phyloP scores from a whole-genome alignment of 92 coral and sea anemone genomes.

The Siderastrea siderea region DNA sequence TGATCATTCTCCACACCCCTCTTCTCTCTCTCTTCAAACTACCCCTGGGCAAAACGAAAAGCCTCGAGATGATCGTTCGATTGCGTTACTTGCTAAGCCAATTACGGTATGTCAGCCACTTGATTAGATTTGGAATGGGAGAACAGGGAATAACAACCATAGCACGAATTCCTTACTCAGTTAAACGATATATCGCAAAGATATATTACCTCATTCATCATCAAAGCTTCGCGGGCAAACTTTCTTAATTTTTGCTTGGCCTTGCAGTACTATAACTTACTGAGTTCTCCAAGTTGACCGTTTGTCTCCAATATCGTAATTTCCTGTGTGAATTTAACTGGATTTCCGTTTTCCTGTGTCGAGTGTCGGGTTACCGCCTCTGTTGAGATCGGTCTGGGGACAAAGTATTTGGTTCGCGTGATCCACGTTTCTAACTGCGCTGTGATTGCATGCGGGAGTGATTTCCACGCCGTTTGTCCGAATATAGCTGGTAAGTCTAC shows the following conservation, averaged over 20 bases:
- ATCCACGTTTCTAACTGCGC: slow-evolving; percentile 1
- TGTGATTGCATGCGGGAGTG: slow-evolving; percentile 7
- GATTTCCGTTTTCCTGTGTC: neutral
- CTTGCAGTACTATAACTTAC: neutral
- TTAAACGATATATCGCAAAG: neutral
- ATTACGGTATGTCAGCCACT: too few species aligned
- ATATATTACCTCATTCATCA: too few species aligned
- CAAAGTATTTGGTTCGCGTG: slow-evolving; percentile 26
- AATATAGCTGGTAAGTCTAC: slow-evolving; percentile 22
- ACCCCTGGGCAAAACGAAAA: neutral
- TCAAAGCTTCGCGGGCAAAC: too few species aligned
- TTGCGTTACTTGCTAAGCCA: slow-evolving; percentile 4
- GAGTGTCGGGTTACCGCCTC: slow-evolving; percentile 11
- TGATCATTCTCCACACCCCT: neutral
- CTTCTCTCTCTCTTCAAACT: neutral
- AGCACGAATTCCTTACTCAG: neutral
- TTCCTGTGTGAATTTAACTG: neutral
- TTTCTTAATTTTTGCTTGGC: too few species aligned
- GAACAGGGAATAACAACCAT: neutral
- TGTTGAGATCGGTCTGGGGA: neutral
- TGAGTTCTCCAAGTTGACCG: neutral
- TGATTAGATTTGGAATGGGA: neutral
- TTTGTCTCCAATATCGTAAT: neutral
- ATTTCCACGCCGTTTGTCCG: neutral
- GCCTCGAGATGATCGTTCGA: too few species aligned